A percentile compares a stretch with the other conserved stretches of the same genome.
Conservation (phyloP, 2,113 vertebrate genomes). For the Bufo bufo region DNA sequence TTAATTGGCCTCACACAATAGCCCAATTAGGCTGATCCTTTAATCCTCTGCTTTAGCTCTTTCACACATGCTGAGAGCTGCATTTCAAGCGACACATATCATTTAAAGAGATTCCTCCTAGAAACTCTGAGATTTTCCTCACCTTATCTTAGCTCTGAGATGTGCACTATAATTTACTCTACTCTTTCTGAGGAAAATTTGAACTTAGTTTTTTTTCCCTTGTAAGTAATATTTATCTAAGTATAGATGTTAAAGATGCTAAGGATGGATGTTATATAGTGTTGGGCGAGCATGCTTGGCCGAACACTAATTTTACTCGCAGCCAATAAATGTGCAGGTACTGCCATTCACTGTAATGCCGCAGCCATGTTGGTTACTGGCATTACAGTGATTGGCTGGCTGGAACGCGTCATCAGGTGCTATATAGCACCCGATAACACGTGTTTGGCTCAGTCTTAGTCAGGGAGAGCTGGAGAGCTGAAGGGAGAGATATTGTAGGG, state of each 20-base stretch:
- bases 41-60: conserved; percentile 51
- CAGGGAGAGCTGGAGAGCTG: too few relatives aligned
- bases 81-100: conserved; percentile 27
- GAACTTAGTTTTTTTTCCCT: not conserved
- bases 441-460: too few relatives aligned
- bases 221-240: not conserved
- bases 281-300: too few relatives aligned
- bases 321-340: too few relatives aligned
- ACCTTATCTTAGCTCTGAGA: not conserved
- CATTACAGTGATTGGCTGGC: too few relatives aligned
- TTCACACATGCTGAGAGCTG: conserved; percentile 35
- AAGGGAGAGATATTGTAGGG: too few relatives aligned
- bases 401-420: too few relatives aligned
- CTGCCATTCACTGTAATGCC: too few relatives aligned
- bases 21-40: conserved; percentile 53
- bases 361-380: too few relatives aligned
- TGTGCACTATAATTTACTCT: not conserved
- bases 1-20: conserved; percentile 52
- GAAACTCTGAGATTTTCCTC: not conserved
- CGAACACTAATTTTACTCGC: too few relatives aligned
- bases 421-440: too few relatives aligned
- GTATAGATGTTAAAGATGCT: not conserved
- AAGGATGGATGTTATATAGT: not conserved
- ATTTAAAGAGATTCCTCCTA: conserved; percentile 25
- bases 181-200: not conserved